Evolutionary conservation across 2,888 invertebrate genomes (phyloP).

Genomic region (Pseudoips prasinana): DNA sequence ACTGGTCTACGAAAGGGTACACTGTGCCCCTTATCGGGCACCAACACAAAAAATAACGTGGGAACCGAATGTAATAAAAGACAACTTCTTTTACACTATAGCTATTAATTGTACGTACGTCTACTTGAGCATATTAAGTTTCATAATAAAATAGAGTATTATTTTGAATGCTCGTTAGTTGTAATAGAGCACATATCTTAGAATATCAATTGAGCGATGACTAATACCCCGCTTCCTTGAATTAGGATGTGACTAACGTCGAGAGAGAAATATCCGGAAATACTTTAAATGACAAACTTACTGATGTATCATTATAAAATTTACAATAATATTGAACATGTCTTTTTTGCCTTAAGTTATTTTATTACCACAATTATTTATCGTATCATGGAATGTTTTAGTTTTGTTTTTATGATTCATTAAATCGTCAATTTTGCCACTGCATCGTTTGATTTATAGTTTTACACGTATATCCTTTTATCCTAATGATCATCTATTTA

Average conservation of each 20-base stretch:
- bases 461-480: too few species aligned
- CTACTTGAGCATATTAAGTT: conserved; percentile 51
- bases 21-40: conserved; percentile 75
- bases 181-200: conserved; percentile 16
- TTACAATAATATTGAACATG: too few species aligned
- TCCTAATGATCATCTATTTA: too few species aligned
- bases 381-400: too few species aligned
- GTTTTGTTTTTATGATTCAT: too few species aligned
- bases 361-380: too few species aligned
- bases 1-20: conserved; percentile 74
- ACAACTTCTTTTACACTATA: conserved; percentile 63
- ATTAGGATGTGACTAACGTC: conserved; percentile 33
- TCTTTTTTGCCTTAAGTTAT: too few species aligned
- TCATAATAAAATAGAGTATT: conserved; percentile 33
- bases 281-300: conserved; percentile 28
- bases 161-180: conserved; percentile 13
- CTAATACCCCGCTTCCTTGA: conserved; percentile 29
- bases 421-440: too few species aligned
- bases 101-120: conserved; percentile 59
- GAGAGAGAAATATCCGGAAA: conserved; percentile 32
- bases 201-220: conserved; percentile 26
- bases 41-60: conserved; percentile 77
- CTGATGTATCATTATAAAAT: too few species aligned
- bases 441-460: too few species aligned
- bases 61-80: conserved; percentile 73